phyloP scores from a whole-genome alignment of 2,888 invertebrate genomes.

The Chrysomela aeneicollis region DNA sequence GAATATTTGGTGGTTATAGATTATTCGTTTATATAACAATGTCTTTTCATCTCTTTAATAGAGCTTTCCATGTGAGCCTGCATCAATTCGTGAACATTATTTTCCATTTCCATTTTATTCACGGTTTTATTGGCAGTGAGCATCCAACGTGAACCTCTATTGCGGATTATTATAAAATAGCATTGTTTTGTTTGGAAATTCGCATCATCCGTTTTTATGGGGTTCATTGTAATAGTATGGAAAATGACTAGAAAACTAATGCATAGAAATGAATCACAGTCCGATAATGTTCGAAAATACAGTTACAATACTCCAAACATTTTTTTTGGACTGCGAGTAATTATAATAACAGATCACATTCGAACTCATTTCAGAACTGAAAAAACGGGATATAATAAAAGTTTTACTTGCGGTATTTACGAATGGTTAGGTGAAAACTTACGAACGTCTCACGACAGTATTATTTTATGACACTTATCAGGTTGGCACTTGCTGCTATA shows the following conservation, averaged over 20 bases:
- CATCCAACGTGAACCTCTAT: constrained; percentile 28
- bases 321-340: too few relatives aligned
- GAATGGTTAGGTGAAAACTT: too few relatives aligned
- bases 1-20: neutral
- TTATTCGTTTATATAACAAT: neutral
- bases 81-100: constrained; percentile 3
- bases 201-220: constrained; percentile 27
- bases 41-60: neutral
- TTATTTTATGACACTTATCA: too few relatives aligned
- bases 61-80: neutral
- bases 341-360: too few relatives aligned
- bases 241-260: too few relatives aligned
- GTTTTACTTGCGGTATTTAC: too few relatives aligned
- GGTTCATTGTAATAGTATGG: constrained; percentile 16
- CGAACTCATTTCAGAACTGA: too few relatives aligned
- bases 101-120: constrained; percentile 22
- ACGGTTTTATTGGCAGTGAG: constrained; percentile 26
- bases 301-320: too few relatives aligned
- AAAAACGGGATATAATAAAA: too few relatives aligned
- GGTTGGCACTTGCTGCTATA: too few relatives aligned
- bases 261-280: neutral
- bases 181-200: constrained; percentile 35
- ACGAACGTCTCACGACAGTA: too few relatives aligned
- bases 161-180: constrained; percentile 35
- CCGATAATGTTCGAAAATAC: neutral